Evolutionary conservation across 2,797 vertebrate species (phyloP), one percentile per base, ranked within the genome.

Genomic region (Enteromius afrohamiltoni): DNA sequence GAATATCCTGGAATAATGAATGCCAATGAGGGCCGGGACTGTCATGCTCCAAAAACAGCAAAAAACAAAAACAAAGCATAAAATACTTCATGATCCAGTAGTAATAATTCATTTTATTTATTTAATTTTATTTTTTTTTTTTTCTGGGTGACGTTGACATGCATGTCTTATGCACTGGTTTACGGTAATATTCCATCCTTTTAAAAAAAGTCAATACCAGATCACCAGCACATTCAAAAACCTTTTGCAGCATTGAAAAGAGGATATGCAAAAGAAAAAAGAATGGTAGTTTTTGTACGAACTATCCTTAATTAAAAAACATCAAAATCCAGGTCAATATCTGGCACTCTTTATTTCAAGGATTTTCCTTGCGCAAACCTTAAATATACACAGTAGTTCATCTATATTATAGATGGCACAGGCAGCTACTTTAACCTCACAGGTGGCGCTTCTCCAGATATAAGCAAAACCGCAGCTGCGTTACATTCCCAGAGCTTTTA

Each of bases 391-490:
- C 80, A 75, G n/a, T 9, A 55, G 49, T 65, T 31, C 19, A 40
- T 77, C 73, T 65, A 47, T 58, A 55, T 77, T 58, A 34, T 75
- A 76, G 47, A 74, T 74, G 11, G 26, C 37, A 80, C 71, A 88
- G 42, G 31, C 37, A 73, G 86, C 74, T 47, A 76, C 75, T 83
- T 71, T 87, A 77, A 73, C 19, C 75, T 85, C 82, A 79, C 90
- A 90, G 88, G 86, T 91, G 89, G 88, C 74, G 26, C 47, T 17
- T 67, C 23, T 78, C 26, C 49, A 80, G 51, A 85, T 71, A 82
- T 0, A 70, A 86, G 47, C 55, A 29, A 55, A 68, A 83, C 71
- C 87, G 87, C 94, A 94, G 93, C 93, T 93, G 93, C 62, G n/a
- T 51, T 58, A 51, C 19, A 71, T 73, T 19, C 45, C 42, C 26